Evolutionary conservation across 2,888 invertebrate genomes (phyloP), one percentile per base, ranked within the genome.

Genomic region (Neelides folsomi): DNA sequence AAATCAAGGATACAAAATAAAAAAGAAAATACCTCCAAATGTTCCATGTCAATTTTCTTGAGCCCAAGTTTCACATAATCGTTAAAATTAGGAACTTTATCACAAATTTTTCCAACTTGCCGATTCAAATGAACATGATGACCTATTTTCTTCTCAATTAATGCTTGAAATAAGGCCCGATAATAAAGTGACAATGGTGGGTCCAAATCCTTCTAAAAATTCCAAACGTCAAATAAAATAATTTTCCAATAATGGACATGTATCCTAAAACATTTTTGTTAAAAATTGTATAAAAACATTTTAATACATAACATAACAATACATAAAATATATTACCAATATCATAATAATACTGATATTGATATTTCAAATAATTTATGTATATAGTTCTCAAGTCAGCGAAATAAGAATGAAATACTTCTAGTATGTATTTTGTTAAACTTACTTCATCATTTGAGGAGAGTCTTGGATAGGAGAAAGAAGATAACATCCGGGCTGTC

Each of bases 401-500:
- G n/a, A n/a, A n/a, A n/a, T n/a, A n/a, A n/a, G n/a, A n/a, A n/a
- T n/a, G n/a, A n/a, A n/a, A n/a, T n/a, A n/a, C n/a, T n/a, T n/a
- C n/a, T n/a, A n/a, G n/a, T n/a, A n/a, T n/a, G n/a, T n/a, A n/a
- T n/a, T n/a, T n/a, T 27, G 7, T 27, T 5, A 27, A 27, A 27
- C 27, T 27, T 27, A 27, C 27, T 7, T 27, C 27, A 7, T 27
- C 27, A 27, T 27, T 27, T 27, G 27, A 27, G 27, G 27, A 27
- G 27, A 27, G 27, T 27, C 27, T 27, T 27, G 37, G 8, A 34
- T 13, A 27, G 7, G 86, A 82, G 68, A 92, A 90, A 0, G 85
- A 80, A 0, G 87, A 85, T 38, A 90, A 69, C 86, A 90, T 90
- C 55, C 87, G 77, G 0, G 86, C 85, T 69, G 85, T 86, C 44